Evolutionary conservation across 2,113 vertebrate species (phyloP).

Genomic region (Mobula hypostoma): DNA sequence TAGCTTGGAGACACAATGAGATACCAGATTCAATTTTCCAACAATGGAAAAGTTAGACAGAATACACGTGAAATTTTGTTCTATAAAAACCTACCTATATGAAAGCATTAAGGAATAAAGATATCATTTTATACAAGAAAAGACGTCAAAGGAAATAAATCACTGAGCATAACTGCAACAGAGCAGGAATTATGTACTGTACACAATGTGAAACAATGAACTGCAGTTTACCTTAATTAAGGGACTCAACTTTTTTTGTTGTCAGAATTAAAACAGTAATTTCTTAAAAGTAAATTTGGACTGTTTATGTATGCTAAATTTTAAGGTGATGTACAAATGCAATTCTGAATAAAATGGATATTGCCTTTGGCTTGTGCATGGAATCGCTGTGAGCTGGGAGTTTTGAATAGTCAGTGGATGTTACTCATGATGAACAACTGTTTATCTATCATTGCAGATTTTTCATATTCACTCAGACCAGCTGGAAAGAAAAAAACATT

Average conservation of each 20-base stretch:
- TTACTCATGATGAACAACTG: no score
- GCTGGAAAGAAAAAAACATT: neutral
- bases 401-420: no score
- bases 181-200: neutral
- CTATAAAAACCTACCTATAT: neutral
- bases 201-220: neutral
- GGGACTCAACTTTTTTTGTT: no score
- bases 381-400: no score
- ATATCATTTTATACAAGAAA: neutral
- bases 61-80: neutral
- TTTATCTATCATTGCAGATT: no score
- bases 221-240: neutral
- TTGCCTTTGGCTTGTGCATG: no score
- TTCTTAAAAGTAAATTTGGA: no score
- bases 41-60: neutral
- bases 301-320: no score
- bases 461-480: neutral
- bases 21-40: neutral
- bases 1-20: neutral
- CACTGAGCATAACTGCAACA: neutral
- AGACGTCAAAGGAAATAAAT: neutral
- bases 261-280: no score
- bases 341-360: no score
- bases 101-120: neutral
- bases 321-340: no score